Base-by-base conservation (phyloP, 2,888 invertebrate genomes). In the Coenonympha glycerion region DNA sequence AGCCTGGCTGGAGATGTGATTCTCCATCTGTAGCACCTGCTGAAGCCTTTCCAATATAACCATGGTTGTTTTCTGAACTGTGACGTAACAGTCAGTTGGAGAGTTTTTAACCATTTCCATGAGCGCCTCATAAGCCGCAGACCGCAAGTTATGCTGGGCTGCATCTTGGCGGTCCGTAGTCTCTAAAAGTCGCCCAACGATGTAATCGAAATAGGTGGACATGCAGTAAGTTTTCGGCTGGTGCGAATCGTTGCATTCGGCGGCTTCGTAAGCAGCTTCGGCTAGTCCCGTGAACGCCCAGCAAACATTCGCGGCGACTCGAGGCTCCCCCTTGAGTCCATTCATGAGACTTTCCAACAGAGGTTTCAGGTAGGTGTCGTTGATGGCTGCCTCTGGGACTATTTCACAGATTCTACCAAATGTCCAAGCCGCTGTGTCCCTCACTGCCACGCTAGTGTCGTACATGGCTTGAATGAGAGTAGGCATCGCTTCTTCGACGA, bases 101-200 rank as follows among this genome's bases (percentile, higher is more conserved):
- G 98, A 98, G 79, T 98, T 99, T 79, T 99, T 99, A 34, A 99
- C 96, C 94, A 99, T 94, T 87, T 99, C 99, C 99, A 99, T 99
- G 0, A 99, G 89, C 0, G 99, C 98, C 81, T 99, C 99, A 75
- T 99, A 99, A 0, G 99, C 99, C 24, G 99, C 98, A 19, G 97
- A 95, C 59, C 99, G 90, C 49, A 99, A 89, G 78, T 99, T 99
- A 42, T 96, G 95, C 76, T 96, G 95, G 1, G 93, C 92, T 1
- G 96, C 97, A 82, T 99, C 99, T 31, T 92, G 90, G 42, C 99
- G 91, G 78, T 99, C 99, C 0, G 99, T 98, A 1, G 98, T 96
- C 76, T 96, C 96, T 49, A 99, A 85, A 22, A 99, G 88, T 62
- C 95, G 92, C 55, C 95, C 92, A 31, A 99, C 92, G 69, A 99